These are phyloP conservation scores for Metacarcinus magister DNA, from an alignment of 2,888 invertebrate species.

Conservation along the genomic window DNA sequence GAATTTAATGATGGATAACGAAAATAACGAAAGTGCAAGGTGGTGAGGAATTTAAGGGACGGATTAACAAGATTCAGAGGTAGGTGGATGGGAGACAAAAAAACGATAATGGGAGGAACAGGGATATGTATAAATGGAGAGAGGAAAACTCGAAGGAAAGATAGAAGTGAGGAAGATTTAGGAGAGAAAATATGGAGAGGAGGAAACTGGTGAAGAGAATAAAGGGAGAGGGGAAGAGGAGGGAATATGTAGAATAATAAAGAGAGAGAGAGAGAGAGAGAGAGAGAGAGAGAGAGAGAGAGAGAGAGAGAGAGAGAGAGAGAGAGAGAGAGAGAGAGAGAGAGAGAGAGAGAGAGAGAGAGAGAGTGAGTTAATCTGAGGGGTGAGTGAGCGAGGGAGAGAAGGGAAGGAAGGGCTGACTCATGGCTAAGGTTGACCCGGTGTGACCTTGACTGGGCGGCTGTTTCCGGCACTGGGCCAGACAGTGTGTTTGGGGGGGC, in stretches of 20 bases:
- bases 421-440: not conserved
- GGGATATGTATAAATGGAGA: not conserved
- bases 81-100: too few relatives aligned
- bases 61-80: too few relatives aligned
- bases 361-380: not conserved
- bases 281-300: not conserved
- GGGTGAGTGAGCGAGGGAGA: not conserved
- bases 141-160: not conserved
- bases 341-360: conserved; percentile 19
- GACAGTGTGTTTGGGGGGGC: not conserved
- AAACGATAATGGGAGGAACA: not conserved
- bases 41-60: too few relatives aligned
- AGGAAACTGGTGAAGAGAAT: not conserved
- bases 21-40: not conserved
- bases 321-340: conserved; percentile 3
- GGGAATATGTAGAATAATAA: not conserved
- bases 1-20: not conserved
- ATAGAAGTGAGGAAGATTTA: not conserved
- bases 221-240: not conserved
- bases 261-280: not conserved
- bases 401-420: not conserved
- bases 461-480: not conserved
- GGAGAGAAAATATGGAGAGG: not conserved
- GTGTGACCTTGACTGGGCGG: not conserved
- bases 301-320: not conserved